Conservation (phyloP, 2,888 invertebrate genomes). For the Allacma fusca region DNA sequence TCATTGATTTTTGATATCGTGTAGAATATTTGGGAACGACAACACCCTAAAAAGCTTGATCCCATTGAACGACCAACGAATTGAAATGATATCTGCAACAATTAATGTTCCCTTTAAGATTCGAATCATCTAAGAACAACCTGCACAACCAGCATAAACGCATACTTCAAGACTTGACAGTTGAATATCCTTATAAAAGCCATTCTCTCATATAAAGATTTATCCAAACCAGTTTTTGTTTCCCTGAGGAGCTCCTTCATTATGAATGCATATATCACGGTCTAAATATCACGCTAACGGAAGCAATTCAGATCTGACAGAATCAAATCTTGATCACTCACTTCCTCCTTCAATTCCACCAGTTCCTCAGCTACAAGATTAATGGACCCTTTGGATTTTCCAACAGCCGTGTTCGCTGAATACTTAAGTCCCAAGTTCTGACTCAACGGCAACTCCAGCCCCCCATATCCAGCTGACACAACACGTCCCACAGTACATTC, state of each 20-base stretch:
- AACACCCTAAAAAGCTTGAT: slow-evolving; percentile 62
- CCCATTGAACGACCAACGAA: slow-evolving; percentile 31
- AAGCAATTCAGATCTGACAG: too few relatives aligned
- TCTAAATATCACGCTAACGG: too few relatives aligned
- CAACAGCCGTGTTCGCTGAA: slow-evolving; percentile 48
- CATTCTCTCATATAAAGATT: too few relatives aligned
- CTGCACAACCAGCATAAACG: slow-evolving; percentile 21
- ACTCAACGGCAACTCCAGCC: slow-evolving; percentile 48
- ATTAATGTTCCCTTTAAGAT: background rate
- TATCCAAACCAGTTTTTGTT: too few relatives aligned
- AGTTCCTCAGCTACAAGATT: slow-evolving; percentile 59
- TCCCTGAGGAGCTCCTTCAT: too few relatives aligned
- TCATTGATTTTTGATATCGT: slow-evolving; percentile 64
- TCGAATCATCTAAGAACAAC: background rate
- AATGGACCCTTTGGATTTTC: slow-evolving; percentile 54
- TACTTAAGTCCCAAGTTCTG: slow-evolving; percentile 49
- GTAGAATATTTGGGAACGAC: slow-evolving; percentile 54
- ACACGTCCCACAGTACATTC: slow-evolving; percentile 62
- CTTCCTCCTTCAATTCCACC: slow-evolving; percentile 59
- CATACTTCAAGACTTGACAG: too few relatives aligned
- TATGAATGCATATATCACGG: too few relatives aligned
- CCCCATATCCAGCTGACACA: slow-evolving; percentile 56
- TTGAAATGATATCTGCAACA: slow-evolving; percentile 4
- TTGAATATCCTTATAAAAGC: too few relatives aligned
- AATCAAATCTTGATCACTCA: slow-evolving; percentile 63